Evolutionary conservation across 2,888 invertebrate genomes (phyloP), one percentile per base, ranked within the genome.

Genomic region (Erpobdella octoculata): DNA sequence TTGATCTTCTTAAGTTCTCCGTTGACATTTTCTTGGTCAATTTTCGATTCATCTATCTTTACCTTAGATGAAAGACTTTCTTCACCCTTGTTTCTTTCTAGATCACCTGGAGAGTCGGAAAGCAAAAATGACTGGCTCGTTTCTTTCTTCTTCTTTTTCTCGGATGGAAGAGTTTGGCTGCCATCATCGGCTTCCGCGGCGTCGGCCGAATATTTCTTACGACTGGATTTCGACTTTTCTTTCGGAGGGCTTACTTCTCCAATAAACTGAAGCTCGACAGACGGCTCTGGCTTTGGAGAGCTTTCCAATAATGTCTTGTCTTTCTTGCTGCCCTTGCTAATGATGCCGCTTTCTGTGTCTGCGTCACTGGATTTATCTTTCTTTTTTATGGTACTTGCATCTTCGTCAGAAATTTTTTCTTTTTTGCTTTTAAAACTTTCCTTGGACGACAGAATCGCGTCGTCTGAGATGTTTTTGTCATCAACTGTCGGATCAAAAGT

Each of bases 111-210:
- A 53, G 53, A 53, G 1, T 21, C 21, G 21, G 53, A 53, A 53
- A 28, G 53, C 8, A 28, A 53, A 12, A 28, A 1, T 12, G 53
- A 53, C 21, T 1, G 28, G n/a, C 8, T 53, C 4, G 21, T 53
- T 53, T 21, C 53, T 53, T 53, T 53, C 53, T 8, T 28, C 53
- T 53, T 53, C 53, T n/a, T n/a, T n/a, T n/a, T n/a, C n/a, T n/a
- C n/a, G n/a, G n/a, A n/a, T n/a, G n/a, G n/a, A n/a, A n/a, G n/a
- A n/a, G n/a, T n/a, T n/a, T n/a, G n/a, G n/a, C n/a, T n/a, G n/a
- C n/a, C n/a, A n/a, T n/a, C n/a, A n/a, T n/a, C n/a, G n/a, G n/a
- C n/a, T n/a, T n/a, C n/a, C n/a, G n/a, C 21, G 28, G 21, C 53
- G 53, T 25, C 18, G 53, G 28, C 3, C 53, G 53, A 6, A 25